phyloP scores from a whole-genome alignment of 2,888 invertebrate genomes.

The Cryptocheilus praepositus region DNA sequence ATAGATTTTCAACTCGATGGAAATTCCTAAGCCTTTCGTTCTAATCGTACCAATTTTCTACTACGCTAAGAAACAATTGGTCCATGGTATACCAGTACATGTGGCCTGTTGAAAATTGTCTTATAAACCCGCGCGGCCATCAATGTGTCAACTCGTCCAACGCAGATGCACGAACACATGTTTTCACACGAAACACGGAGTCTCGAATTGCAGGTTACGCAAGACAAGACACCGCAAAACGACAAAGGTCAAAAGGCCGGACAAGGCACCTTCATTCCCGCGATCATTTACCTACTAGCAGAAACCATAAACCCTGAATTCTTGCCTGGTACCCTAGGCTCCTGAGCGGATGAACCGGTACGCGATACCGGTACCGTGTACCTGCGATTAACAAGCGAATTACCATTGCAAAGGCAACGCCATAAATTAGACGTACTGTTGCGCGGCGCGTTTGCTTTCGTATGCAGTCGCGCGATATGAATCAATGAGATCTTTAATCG shows the following conservation, averaged over 20 bases:
- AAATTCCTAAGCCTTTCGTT: too few relatives aligned
- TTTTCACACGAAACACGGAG: too few relatives aligned
- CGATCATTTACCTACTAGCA: slow-evolving; percentile 47
- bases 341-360: slow-evolving; percentile 51
- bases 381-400: slow-evolving; percentile 54
- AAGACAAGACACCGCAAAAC: slow-evolving; percentile 5
- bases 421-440: slow-evolving; percentile 58
- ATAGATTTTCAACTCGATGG: too few relatives aligned
- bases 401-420: slow-evolving; percentile 59
- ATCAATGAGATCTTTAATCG: slow-evolving; percentile 62
- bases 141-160: too few relatives aligned
- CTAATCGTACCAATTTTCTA: too few relatives aligned
- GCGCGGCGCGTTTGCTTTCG: slow-evolving; percentile 43
- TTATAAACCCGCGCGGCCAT: too few relatives aligned
- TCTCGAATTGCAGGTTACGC: neutral
- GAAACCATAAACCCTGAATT: slow-evolving; percentile 54
- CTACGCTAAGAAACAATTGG: too few relatives aligned
- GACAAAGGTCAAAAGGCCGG: too few relatives aligned
- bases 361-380: slow-evolving; percentile 49
- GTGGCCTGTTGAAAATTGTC: too few relatives aligned
- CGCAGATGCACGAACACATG: too few relatives aligned
- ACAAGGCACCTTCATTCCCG: slow-evolving; percentile 6
- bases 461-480: slow-evolving; percentile 55
- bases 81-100: too few relatives aligned
- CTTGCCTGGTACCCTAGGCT: slow-evolving; percentile 28